Evolutionary conservation across 35 echinoderm and acorn worm genomes (phyloP), one percentile per base, ranked within the genome.

Genomic region (Heliocidaris erythrogramma): DNA sequence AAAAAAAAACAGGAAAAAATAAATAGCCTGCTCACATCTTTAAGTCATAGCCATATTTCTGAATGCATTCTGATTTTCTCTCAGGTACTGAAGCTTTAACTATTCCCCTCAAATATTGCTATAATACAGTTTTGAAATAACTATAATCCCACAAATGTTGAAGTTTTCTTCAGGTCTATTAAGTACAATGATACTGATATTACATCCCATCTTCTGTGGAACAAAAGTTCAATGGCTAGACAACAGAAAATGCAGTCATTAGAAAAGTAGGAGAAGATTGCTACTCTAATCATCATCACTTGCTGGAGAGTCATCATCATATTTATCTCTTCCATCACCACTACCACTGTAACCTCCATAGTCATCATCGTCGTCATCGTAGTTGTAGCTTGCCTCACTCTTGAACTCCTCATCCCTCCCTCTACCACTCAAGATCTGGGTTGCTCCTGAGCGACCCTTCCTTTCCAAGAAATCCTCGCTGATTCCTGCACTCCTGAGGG

Each of bases 381-480:
- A 85, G 65, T 47, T 65, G 47, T 93, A 59, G 49, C 92, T 94
- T 30, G 92, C 93, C 32, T 59, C 60, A 30, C 47, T 84, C 59
- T 49, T 48, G 30, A 48, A 30, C 31, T 84, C 92, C 18, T 49
- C 92, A 27, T 48, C 86, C 30, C 69, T 52, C 17, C n/a, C 91
- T 9, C 91, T 49, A 52, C 35, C 18, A 18, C n/a, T 24, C 31
- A 85, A 56, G 21, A 48, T 31, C 31, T 49, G 60, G 30, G 60
- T 49, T 32, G 85, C 53, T 47, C 92, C 85, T 27, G 92, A 86
- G 17, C 94, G 94, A 60, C 97, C 94, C 42, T 99, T 97, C 13
- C 96, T 59, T 3, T 96, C 94, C 31, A 99, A 42, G 88, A 99
- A 99, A 42, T 97, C 96, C 85, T 99, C 98, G 60, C 96, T 95